phyloP scores from a whole-genome alignment of 35 echinoderm and acorn worm genomes.

The Stichopus chloronotus region DNA sequence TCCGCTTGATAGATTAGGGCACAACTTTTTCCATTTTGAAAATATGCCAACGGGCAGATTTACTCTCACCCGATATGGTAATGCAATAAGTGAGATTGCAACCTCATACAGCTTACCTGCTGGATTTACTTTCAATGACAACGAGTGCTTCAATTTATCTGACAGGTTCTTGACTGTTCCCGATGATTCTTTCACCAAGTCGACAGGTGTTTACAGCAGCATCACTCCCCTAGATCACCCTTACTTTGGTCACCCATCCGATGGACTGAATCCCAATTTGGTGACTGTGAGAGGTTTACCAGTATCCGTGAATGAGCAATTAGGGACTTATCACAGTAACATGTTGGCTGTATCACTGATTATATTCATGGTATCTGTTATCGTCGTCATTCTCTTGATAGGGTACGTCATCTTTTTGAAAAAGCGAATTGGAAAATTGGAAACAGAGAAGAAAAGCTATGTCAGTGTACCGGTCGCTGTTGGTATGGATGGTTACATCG shows the following conservation, averaged over 20 bases:
- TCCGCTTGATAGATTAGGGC: constrained; percentile 44
- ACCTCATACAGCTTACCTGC: constrained; percentile 85
- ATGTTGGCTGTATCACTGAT: constrained; percentile 75
- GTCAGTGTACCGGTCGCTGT: constrained; percentile 58
- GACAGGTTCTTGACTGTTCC: not conserved
- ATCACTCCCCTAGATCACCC: too few relatives aligned
- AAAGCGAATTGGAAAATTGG: constrained; percentile 66
- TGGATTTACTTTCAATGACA: constrained; percentile 76
- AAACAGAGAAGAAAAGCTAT: constrained; percentile 66
- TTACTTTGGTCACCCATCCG: not conserved
- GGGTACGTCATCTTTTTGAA: constrained; percentile 76
- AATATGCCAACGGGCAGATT: constrained; percentile 4
- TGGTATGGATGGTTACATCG: constrained; percentile 92
- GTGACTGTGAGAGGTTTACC: not conserved
- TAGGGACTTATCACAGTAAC: not conserved
- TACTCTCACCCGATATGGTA: constrained; percentile 74
- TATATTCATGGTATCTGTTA: constrained; percentile 73
- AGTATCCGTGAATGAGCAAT: not conserved
- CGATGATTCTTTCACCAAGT: not conserved
- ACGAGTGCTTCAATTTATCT: constrained; percentile 53
- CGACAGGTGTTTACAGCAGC: not conserved
- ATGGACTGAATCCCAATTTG: not conserved
- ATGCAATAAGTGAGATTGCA: constrained; percentile 44
- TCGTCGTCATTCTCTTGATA: constrained; percentile 72
- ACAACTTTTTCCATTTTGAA: constrained; percentile 65